phyloP scores from a whole-genome alignment of 2,888 invertebrate genomes.

The Therioaphis trifolii region DNA sequence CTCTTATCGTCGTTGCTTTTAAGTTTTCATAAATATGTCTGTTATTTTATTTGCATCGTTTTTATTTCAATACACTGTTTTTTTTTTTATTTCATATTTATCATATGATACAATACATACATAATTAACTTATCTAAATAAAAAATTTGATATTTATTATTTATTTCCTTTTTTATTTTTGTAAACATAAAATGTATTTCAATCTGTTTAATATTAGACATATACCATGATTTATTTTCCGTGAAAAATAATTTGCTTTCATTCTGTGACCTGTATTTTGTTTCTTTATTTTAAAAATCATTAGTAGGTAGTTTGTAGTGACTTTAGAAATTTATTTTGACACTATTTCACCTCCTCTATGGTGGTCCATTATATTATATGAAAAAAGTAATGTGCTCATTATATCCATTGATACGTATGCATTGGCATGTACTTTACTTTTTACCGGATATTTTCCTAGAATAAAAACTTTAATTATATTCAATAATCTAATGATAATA shows the following conservation, averaged over 20 bases:
- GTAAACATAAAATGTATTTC: background rate
- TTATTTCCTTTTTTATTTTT: background rate
- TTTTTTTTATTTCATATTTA: too few relatives aligned
- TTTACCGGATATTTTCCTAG: too few relatives aligned
- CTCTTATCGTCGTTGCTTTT: too few relatives aligned
- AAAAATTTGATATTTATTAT: too few relatives aligned
- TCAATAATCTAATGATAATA: too few relatives aligned
- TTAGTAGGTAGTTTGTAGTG: background rate
- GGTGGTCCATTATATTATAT: conserved; percentile 18
- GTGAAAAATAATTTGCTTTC: background rate
- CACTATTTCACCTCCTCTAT: background rate
- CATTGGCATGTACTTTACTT: conserved; percentile 25
- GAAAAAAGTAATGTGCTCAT: conserved; percentile 16
- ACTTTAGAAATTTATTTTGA: conserved; percentile 52
- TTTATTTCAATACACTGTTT: too few relatives aligned
- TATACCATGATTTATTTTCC: background rate
- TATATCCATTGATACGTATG: background rate
- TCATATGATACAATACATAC: too few relatives aligned
- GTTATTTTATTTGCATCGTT: too few relatives aligned
- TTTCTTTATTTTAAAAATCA: conserved; percentile 1
- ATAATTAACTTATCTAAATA: too few relatives aligned
- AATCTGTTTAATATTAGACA: background rate
- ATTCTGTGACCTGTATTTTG: background rate
- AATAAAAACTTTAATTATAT: too few relatives aligned
- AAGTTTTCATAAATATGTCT: too few relatives aligned